These are phyloP conservation scores for Mormyrus hasselquistii DNA, from an alignment of 2,797 vertebrate species.

Conservation along the genomic window DNA sequence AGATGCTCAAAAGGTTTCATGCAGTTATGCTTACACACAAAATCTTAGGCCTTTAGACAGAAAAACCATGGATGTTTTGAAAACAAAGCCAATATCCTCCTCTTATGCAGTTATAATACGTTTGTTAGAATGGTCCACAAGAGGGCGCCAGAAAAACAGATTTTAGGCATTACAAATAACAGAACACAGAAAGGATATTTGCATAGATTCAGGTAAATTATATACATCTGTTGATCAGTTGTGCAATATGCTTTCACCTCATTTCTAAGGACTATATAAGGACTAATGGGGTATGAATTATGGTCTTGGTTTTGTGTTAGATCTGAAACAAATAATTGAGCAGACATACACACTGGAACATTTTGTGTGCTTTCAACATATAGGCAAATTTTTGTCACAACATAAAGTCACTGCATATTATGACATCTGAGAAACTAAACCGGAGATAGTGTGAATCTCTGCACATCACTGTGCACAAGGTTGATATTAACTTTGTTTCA, in stretches of 20 bases:
- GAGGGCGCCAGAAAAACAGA: not conserved
- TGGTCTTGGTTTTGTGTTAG: not conserved
- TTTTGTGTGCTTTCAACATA: not conserved
- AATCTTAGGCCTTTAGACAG: not conserved
- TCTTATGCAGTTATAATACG: not conserved
- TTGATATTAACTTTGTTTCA: slow-evolving; percentile 38
- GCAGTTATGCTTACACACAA: not conserved
- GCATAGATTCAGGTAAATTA: not conserved
- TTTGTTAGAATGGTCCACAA: not conserved
- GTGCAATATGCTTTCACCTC: not conserved
- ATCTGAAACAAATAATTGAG: not conserved
- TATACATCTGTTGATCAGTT: not conserved
- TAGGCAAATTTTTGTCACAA: not conserved
- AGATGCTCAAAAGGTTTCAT: not conserved
- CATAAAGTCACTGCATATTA: not conserved
- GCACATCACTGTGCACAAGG: slow-evolving; percentile 14
- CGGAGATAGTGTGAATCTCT: not conserved
- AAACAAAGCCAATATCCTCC: not conserved
- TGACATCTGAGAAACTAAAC: not conserved
- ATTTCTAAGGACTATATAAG: not conserved
- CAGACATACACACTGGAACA: not conserved
- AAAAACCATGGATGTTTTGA: not conserved
- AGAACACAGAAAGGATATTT: not conserved
- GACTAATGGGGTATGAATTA: not conserved
- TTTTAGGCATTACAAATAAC: not conserved